Conservation (phyloP, 2,888 invertebrate species). For the Sarcophaga rosellei region DNA sequence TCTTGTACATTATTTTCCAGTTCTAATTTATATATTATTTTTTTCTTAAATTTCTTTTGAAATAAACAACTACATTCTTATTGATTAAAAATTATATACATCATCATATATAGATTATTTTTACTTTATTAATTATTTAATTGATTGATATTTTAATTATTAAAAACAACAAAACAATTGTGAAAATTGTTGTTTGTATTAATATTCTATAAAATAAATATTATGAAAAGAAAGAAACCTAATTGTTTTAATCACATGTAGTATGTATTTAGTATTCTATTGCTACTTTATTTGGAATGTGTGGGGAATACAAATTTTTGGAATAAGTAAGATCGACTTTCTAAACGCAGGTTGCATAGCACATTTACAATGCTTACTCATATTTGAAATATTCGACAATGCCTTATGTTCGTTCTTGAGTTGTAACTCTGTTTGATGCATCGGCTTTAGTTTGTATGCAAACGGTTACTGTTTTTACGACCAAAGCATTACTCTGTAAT, state of each 20-base stretch:
- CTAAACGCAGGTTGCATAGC: too few relatives aligned
- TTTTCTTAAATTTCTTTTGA: slow-evolving; percentile 1
- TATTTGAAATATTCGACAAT: too few relatives aligned
- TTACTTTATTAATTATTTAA: slow-evolving; percentile 39
- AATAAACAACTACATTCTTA: slow-evolving; percentile 22
- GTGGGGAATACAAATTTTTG: too few relatives aligned
- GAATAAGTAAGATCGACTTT: too few relatives aligned
- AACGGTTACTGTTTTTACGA: too few relatives aligned
- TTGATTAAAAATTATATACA: slow-evolving; percentile 7
- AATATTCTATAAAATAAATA: slow-evolving; percentile 53
- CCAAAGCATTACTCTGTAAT: too few relatives aligned
- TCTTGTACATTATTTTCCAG: slow-evolving; percentile 30
- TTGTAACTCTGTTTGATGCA: too few relatives aligned
- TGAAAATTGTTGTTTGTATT: slow-evolving; percentile 42
- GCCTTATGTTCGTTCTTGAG: too few relatives aligned
- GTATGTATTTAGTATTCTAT: neutral
- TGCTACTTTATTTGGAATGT: too few relatives aligned
- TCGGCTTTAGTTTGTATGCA: too few relatives aligned
- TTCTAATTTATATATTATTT: slow-evolving; percentile 30
- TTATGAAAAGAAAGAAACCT: neutral
- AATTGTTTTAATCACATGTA: neutral
- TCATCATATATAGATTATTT: slow-evolving; percentile 34
- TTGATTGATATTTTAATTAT: slow-evolving; percentile 22
- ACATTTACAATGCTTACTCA: neutral
- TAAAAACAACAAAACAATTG: slow-evolving; percentile 41